Evolutionary conservation across 2,113 vertebrate species (phyloP), one percentile per base, ranked within the genome.

Genomic region (Pluvialis apricaria): DNA sequence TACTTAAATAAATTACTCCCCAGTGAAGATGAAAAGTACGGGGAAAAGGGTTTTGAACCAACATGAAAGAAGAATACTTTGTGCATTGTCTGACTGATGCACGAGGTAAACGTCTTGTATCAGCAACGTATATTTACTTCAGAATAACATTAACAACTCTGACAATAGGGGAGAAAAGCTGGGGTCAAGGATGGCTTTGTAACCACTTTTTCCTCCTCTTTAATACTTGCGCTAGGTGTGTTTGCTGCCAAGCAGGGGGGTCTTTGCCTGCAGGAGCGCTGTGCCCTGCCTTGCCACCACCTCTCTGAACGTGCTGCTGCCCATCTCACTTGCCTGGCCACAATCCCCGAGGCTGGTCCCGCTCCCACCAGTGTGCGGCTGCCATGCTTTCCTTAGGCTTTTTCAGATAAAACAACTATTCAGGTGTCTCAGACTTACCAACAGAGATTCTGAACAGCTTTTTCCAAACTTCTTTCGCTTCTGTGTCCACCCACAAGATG

Each of bases 71-170:
- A 9, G 6, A 82, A 20, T 10, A 24, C 17, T 21, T 7, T 12
- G 22, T 22, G 38, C 10, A 0, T 1, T 5, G 10, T 14, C 49
- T 42, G 31, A n/a, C 4, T 5, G 11, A 19, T 0, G 13, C 52
- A 32, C 3, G 0, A 36, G 8, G 62, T 7, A 14, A 72, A 52
- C 0, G 12, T 4, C 13, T 28, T 14, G 24, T 40, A 26, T 13
- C 75, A 60, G 38, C 26, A 55, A 3, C 0, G 3, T 5, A 3
- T 3, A 8, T 32, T 14, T 32, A 38, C 22, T 57, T 66, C 42
- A 65, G 62, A 15, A 42, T 24, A 61, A 34, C 44, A 55, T 2
- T 7, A 75, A 19, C 10, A 42, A 1, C 8, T 71, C 69, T 52
- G 40, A 38, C 38, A 87, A 61, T 0, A 36, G 15, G 10, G 10